Base-by-base conservation (phyloP, 2,888 invertebrate genomes). In the Rhyacophila evoluta region DNA sequence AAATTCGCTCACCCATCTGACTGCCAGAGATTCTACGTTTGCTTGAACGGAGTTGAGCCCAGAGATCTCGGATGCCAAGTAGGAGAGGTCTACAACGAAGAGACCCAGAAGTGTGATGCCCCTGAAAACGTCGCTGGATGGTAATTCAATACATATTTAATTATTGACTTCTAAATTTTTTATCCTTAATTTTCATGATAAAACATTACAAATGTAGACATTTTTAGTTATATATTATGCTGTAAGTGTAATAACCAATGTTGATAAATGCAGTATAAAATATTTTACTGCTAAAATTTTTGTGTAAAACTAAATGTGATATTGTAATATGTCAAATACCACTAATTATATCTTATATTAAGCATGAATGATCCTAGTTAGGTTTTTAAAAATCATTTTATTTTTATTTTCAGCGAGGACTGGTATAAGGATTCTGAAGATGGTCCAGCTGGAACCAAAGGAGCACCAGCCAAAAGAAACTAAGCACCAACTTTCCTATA, bases 101-200 rank as follows among this genome's bases (percentile, higher is more conserved):
- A 93, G 82, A 88, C 92, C 0, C 94, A 95, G 87, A 93, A 92
- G 86, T 97, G 97, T 86, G 97, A 97, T 86, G 93, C 95, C 1
- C 97, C 97, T 36, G 96, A 97, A 88, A 97, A 97, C 87, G 97
- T 97, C 75, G 91, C 94, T 83, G 96, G 96, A 91, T 97, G 97
- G 95, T 95, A 85, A 90, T n/a, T n/a, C n/a, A n/a, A n/a, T n/a
- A n/a, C n/a, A n/a, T n/a, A n/a, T n/a, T n/a, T n/a, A n/a, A n/a
- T n/a, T n/a, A n/a, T n/a, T n/a, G n/a, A n/a, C n/a, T n/a, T n/a
- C n/a, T n/a, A n/a, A n/a, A n/a, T n/a, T n/a, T n/a, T n/a, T n/a
- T n/a, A n/a, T n/a, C n/a, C n/a, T n/a, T n/a, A n/a, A n/a, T n/a
- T n/a, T n/a, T n/a, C n/a, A n/a, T n/a, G n/a, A n/a, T n/a, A n/a